Evolutionary conservation across 2,797 vertebrate species (phyloP), one percentile per base, ranked within the genome.

Genomic region (Enteromius anoplus): DNA sequence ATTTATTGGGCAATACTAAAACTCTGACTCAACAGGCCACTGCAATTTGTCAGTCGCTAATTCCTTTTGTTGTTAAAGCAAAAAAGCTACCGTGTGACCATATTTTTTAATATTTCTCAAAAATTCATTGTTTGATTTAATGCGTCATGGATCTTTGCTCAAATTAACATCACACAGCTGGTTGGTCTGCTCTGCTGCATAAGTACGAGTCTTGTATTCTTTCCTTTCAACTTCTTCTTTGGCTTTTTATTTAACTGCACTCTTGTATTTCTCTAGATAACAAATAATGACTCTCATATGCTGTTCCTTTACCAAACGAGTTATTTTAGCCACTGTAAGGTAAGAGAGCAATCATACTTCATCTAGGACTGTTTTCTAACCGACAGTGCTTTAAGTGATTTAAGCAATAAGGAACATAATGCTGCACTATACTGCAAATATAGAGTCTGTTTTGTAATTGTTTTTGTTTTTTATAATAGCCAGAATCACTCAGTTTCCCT

Each of bases 1-100:
- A 93, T 94, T 93, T 94, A 92, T 93, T 92, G 93, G 90, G 82
- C 88, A 92, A 93, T 92, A 92, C 92, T 89, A 90, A 89, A 92
- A 92, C 87, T 91, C 65, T 84, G 91, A 60, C 66, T 88, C 89
- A 86, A 87, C 80, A 80, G 84, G 82, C 80, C 82, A 80, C 84
- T 85, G 89, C 85, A 0, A 5, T 89, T 89, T 91, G 86, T 94
- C 93, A 93, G 62, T 89, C 88, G 90, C 66, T 85, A 11, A 76
- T 60, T 23, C 34, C n/a, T 5, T 55, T 80, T 51, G 23, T 55
- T 80, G 34, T 12, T 40, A 80, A 53, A 70, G 78, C 37, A 51
- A 58, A 70, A 80, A 80, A 71, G 6, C 51, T 60, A 37, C 3
- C 15, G 34, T 32, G 37, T 32, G 9, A 45, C 37, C 32, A 2